These are phyloP conservation scores for Julus scanicus DNA, from an alignment of 2,888 invertebrate genomes.

Conservation along the genomic window DNA sequence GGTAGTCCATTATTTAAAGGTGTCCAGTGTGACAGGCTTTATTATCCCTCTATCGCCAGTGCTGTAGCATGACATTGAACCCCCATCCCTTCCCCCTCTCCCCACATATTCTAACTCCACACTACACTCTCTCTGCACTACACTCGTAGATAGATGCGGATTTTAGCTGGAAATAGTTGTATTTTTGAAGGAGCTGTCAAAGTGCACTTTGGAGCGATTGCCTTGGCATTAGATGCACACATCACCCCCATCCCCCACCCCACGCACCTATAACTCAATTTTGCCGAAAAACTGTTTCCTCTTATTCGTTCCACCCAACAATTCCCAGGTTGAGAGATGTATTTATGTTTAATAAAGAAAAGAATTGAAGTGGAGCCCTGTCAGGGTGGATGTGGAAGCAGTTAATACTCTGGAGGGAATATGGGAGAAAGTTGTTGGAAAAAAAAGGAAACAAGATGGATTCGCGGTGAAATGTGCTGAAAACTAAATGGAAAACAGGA, in stretches of 20 bases:
- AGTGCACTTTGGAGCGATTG: constrained; percentile 33
- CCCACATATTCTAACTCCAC: not conserved
- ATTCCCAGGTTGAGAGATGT: constrained; percentile 16
- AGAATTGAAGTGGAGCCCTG: constrained; percentile 7
- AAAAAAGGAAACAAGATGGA: not conserved
- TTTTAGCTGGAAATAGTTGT: not conserved
- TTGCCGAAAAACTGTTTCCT: constrained; percentile 27
- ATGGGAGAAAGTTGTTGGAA: not conserved
- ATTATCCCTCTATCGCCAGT: not conserved
- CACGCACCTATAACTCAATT: constrained; percentile 10
- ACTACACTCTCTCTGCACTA: not conserved
- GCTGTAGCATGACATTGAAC: not conserved
- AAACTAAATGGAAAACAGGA: constrained; percentile 8
- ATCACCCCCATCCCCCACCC: not conserved
- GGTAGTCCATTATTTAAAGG: not conserved
- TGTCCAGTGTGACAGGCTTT: not conserved
- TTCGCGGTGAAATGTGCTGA: constrained; percentile 12
- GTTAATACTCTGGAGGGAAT: constrained; percentile 30
- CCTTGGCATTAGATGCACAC: not conserved
- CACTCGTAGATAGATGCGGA: not conserved
- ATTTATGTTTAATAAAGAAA: constrained; percentile 28
- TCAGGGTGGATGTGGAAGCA: constrained; percentile 22
- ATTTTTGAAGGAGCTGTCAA: constrained; percentile 28
- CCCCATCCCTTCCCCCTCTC: not conserved
- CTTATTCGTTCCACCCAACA: constrained; percentile 27